A percentile compares a stretch with the other conserved stretches of the same genome.
Evolutionary conservation across 2,797 vertebrate genomes (phyloP).

Genomic region (Coreius guichenoti): DNA sequence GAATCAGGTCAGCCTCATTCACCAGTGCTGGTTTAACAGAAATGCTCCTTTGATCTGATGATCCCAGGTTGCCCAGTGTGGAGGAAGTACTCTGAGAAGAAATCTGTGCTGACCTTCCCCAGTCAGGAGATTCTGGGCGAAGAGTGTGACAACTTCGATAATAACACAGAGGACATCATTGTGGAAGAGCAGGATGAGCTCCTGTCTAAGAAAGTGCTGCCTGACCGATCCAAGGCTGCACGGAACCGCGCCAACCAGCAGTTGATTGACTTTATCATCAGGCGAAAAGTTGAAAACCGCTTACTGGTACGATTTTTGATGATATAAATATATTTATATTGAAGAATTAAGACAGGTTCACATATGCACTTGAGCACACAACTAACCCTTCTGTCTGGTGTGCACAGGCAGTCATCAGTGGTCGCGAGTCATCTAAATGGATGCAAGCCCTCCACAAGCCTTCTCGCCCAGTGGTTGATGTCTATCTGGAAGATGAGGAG

Average conservation of each 20-base stretch:
- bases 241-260: constrained; percentile 88
- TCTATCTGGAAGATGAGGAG: constrained; percentile 90
- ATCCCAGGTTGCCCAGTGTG: constrained; percentile 86
- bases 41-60: neutral
- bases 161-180: constrained; percentile 61
- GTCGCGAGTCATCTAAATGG: constrained; percentile 85
- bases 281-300: constrained; percentile 82
- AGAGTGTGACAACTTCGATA: constrained; percentile 26
- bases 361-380: neutral
- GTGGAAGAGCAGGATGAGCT: constrained; percentile 58
- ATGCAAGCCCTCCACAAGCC: constrained; percentile 79
- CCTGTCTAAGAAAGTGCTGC: constrained; percentile 82
- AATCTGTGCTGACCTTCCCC: constrained; percentile 76
- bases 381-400: neutral
- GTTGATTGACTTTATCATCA: constrained; percentile 90
- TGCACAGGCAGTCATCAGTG: constrained; percentile 81
- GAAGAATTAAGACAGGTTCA: neutral
- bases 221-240: constrained; percentile 87
- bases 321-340: neutral
- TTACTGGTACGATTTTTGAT: constrained; percentile 76
- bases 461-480: constrained; percentile 75
- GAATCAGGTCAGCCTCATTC: neutral
- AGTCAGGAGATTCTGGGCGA: constrained; percentile 59
- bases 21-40: constrained; percentile 3
- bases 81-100: constrained; percentile 71